Percentiles rank a stretch among this genome's conserved stretches.
phyloP scores from a whole-genome alignment of 2,113 vertebrate species.

The Pan paniscus region DNA sequence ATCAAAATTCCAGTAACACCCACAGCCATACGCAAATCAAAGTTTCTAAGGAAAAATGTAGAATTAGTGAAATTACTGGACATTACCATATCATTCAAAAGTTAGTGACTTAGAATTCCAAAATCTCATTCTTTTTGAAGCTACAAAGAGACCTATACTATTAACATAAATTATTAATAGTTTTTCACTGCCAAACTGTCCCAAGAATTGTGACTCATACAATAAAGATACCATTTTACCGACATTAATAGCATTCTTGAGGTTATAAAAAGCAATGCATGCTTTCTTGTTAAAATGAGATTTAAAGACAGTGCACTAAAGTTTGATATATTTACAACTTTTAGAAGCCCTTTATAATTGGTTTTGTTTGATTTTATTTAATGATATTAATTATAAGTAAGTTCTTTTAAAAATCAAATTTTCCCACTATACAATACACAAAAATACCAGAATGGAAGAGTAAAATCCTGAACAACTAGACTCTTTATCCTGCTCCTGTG shows the following conservation, averaged over 20 bases:
- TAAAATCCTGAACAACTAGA: background rate
- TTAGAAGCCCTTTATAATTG: constrained; percentile 12
- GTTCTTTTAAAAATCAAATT: background rate
- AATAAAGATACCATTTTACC: constrained; percentile 22
- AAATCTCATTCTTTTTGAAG: background rate
- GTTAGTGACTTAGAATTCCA: background rate
- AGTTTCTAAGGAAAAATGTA: background rate
- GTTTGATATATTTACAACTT: background rate
- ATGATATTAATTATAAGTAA: constrained; percentile 16
- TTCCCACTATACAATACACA: background rate
- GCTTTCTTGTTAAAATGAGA: background rate
- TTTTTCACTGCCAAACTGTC: background rate
- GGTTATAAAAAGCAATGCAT: background rate
- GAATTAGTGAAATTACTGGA: background rate
- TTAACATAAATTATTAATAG: constrained; percentile 57
- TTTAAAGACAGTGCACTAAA: background rate
- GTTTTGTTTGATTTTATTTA: constrained; percentile 14
- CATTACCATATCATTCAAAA: background rate
- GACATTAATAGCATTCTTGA: constrained; percentile 12
- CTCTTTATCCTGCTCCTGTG: background rate
- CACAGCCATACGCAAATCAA: background rate
- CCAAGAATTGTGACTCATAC: constrained; percentile 30
- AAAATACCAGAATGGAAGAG: background rate
- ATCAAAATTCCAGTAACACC: background rate
- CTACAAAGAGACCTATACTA: constrained; percentile 20